Percentiles rank a stretch among this genome's conserved stretches.
Conservation (phyloP, 2,797 vertebrate species). For the Macropodus opercularis region DNA sequence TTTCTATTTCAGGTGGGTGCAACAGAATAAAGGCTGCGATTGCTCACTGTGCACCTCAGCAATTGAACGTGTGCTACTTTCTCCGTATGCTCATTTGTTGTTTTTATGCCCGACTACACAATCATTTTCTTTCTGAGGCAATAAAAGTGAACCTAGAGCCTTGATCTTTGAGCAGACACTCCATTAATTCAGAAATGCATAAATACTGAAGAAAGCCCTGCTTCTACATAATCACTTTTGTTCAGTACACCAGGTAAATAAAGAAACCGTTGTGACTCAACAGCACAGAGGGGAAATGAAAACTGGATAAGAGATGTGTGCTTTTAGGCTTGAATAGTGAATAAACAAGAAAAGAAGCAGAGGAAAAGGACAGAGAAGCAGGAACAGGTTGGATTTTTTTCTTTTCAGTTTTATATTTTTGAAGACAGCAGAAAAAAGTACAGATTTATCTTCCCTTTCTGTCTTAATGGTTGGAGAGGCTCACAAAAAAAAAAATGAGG, state of each 20-base stretch:
- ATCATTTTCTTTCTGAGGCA: constrained; percentile 43
- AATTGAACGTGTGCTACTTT: constrained; percentile 9
- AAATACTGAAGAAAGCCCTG: constrained; percentile 15
- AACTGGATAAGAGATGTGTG: constrained; percentile 7
- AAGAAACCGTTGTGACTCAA: neutral
- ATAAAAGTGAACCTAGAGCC: constrained; percentile 47
- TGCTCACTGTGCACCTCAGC: constrained; percentile 15
- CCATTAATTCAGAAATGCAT: constrained; percentile 35
- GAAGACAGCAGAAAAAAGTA: constrained; percentile 77
- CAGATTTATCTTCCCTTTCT: constrained; percentile 66
- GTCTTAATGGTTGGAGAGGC: constrained; percentile 67
- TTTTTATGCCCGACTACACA: constrained; percentile 45
- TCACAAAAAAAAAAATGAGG: constrained; percentile 69
- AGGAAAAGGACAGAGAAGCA: constrained; percentile 59
- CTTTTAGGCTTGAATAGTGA: neutral
- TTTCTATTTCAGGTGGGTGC: constrained; percentile 20
- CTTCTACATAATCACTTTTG: constrained; percentile 29
- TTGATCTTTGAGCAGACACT: constrained; percentile 31
- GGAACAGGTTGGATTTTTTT: constrained; percentile 54
- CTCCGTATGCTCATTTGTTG: constrained; percentile 27
- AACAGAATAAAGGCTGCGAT: constrained; percentile 19
- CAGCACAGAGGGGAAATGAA: neutral
- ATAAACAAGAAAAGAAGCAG: constrained; percentile 29
- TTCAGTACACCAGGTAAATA: constrained; percentile 1
- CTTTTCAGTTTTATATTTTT: constrained; percentile 78